These are phyloP conservation scores for Lumbricus terrestris DNA, from an alignment of 2,888 invertebrate genomes.

Conservation along the genomic window DNA sequence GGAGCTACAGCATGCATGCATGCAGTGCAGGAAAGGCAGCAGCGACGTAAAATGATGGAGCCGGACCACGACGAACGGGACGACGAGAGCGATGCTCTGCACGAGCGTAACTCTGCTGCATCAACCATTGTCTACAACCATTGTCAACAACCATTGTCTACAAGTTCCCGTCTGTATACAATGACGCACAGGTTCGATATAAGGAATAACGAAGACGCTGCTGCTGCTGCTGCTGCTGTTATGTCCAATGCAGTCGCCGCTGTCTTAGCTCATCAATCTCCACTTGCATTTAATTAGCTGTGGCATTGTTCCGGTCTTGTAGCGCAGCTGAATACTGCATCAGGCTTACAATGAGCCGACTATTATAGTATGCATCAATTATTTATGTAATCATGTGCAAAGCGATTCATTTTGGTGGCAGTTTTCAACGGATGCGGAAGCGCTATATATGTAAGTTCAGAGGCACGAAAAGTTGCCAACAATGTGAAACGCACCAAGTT, in stretches of 20 bases:
- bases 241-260: neutral
- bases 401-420: neutral
- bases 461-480: no score
- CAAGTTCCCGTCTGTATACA: no score
- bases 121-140: neutral
- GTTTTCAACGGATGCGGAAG: no score
- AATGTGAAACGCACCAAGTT: no score
- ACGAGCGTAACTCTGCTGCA: neutral
- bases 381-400: neutral
- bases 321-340: neutral
- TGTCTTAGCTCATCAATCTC: neutral
- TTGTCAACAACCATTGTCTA: no score
- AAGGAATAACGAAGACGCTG: neutral
- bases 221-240: no score
- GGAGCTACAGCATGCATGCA: no score
- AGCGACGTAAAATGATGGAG: neutral
- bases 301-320: neutral
- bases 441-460: no score
- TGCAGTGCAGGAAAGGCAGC: neutral
- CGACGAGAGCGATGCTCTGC: neutral
- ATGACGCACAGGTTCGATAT: neutral
- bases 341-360: neutral
- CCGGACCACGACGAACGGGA: no score
- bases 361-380: neutral
- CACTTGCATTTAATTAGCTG: neutral